These are phyloP conservation scores for Pangasius krempfi DNA, from an alignment of 2,797 vertebrate species.

Conservation along the genomic window DNA sequence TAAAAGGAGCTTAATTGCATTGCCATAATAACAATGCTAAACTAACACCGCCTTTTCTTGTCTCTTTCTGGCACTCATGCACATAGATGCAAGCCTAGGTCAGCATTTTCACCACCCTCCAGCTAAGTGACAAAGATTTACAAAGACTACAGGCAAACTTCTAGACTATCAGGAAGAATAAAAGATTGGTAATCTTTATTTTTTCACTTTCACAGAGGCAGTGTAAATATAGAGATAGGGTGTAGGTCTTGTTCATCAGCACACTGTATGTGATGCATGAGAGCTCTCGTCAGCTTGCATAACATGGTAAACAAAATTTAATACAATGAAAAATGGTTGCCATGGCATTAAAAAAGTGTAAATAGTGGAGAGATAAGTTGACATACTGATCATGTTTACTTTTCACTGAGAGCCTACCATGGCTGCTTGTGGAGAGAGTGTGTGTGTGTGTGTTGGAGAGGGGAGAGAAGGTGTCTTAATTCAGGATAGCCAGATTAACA, in stretches of 20 bases:
- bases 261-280: not conserved
- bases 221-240: not conserved
- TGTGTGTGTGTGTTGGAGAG: not conserved
- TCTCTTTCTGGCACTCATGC: constrained; percentile 13
- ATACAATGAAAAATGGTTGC: constrained; percentile 10
- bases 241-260: not conserved
- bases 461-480: not conserved
- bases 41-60: not conserved
- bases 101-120: not conserved
- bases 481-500: not conserved
- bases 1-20: not conserved
- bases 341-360: constrained; percentile 33
- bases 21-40: not conserved
- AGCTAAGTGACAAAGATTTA: not conserved
- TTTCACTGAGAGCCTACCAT: constrained; percentile 16
- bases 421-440: not conserved
- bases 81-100: not conserved
- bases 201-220: not conserved
- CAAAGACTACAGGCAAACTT: not conserved
- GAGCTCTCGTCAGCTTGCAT: not conserved
- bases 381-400: constrained; percentile 24
- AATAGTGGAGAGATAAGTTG: not conserved
- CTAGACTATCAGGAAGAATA: not conserved
- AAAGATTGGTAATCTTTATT: not conserved
- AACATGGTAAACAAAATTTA: constrained; percentile 11